Evolutionary conservation across 2,888 invertebrate species (phyloP), one percentile per base, ranked within the genome.

Genomic region (Epirrhoe alternata): DNA sequence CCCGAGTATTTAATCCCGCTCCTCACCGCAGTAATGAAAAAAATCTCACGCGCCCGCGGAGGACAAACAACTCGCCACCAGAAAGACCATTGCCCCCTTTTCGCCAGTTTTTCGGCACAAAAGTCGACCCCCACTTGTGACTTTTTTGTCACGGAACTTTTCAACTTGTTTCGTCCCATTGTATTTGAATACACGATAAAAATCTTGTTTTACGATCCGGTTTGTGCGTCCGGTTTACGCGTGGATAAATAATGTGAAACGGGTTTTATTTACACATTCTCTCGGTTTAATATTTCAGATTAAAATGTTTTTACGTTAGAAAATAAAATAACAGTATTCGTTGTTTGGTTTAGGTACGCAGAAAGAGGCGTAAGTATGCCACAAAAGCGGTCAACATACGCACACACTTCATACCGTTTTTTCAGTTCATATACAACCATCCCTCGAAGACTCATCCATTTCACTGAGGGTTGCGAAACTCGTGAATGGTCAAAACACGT

Each of bases 181-280:
- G 70, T 74, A 66, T 72, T 72, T 70, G 66, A 70, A 71, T 70
- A 67, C 59, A 63, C 69, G 73, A 70, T 73, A 70, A 70, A 73
- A 73, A 71, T 73, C 71, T 70, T 70, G 71, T 66, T 71, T 68
- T 73, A 71, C 70, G 70, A 70, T 71, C 71, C 61, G 66, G 66
- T 69, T 69, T 62, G 66, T 68, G 56, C 68, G 62, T 68, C 64
- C 66, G 64, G 66, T 70, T 67, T 66, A 65, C 68, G 70, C 68
- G 54, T 67, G 70, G 67, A 68, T 67, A 69, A 69, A 73, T 71
- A 71, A 71, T 71, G 65, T 61, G 61, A 65, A 71, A 67, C 64
- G 42, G 58, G 38, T 61, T 68, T 67, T 73, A 70, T 73, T 70
- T 66, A 70, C 70, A 69, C 69, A 62, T 66, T 57, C 66, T 62